Conservation (phyloP, 2,888 invertebrate species). For the Rugalucina vietnamica region DNA sequence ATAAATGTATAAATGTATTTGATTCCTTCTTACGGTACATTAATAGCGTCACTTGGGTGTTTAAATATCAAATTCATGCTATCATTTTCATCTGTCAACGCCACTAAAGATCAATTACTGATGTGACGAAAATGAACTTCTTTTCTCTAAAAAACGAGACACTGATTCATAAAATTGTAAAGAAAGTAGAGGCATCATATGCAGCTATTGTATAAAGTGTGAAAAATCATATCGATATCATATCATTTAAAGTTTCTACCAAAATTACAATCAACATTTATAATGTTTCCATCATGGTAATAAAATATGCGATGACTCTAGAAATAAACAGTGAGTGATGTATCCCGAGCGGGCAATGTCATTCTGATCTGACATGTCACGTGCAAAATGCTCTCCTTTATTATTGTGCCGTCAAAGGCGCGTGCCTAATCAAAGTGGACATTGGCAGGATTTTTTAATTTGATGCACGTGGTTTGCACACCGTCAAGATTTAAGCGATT, state of each 20-base stretch:
- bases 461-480: conserved; percentile 28
- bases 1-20: not conserved
- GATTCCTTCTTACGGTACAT: not conserved
- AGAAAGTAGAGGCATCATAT: not conserved
- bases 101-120: not conserved
- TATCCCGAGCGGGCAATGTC: not conserved
- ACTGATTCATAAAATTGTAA: not conserved
- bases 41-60: not conserved
- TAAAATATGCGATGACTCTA: conserved; percentile 7
- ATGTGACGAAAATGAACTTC: not conserved
- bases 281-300: not conserved
- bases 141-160: not conserved
- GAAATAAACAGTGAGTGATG: conserved; percentile 7
- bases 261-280: not conserved
- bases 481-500: not conserved
- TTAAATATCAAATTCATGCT: not conserved
- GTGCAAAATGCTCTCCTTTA: not conserved
- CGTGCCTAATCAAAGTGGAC: conserved; percentile 39
- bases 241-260: not conserved
- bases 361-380: not conserved
- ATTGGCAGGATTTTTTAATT: conserved; percentile 23
- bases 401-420: not conserved
- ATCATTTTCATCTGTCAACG: not conserved
- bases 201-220: not conserved
- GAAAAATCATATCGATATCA: not conserved